Conservation (phyloP, 1,140 invertebrate species). For the Danaus plexippus region DNA sequence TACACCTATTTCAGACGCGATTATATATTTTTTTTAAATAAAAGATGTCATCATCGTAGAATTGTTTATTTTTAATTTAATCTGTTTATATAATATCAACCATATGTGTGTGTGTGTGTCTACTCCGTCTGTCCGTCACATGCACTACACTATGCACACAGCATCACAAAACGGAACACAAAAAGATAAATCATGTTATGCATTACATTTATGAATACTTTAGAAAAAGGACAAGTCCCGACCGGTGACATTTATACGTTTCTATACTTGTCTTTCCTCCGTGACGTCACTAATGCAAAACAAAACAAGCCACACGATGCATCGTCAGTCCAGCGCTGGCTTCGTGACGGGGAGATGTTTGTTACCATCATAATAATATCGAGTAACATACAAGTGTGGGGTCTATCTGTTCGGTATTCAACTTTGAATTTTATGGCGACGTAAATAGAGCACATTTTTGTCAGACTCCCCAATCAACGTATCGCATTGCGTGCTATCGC, state of each 20-base stretch:
- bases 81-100: not conserved
- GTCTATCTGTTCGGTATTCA: no score
- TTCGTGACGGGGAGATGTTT: no score
- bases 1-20: no score
- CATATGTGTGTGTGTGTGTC: constrained; percentile 2
- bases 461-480: not conserved
- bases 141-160: constrained; percentile 68
- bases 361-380: no score
- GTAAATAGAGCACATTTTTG: not conserved
- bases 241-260: not conserved
- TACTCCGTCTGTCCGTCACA: constrained; percentile 34
- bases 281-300: constrained; percentile 20
- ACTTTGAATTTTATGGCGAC: no score
- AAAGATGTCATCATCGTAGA: no score
- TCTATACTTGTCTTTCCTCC: not conserved
- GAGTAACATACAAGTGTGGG: no score
- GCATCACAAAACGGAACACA: constrained; percentile 50
- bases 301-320: constrained; percentile 32
- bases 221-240: not conserved
- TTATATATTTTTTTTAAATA: no score
- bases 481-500: not conserved
- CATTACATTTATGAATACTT: not conserved
- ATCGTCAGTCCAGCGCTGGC: constrained; percentile 6
- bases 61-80: no score
- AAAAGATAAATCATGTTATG: constrained; percentile 22